Conservation (phyloP, 2,888 invertebrate species). For the Plusia festucae region DNA sequence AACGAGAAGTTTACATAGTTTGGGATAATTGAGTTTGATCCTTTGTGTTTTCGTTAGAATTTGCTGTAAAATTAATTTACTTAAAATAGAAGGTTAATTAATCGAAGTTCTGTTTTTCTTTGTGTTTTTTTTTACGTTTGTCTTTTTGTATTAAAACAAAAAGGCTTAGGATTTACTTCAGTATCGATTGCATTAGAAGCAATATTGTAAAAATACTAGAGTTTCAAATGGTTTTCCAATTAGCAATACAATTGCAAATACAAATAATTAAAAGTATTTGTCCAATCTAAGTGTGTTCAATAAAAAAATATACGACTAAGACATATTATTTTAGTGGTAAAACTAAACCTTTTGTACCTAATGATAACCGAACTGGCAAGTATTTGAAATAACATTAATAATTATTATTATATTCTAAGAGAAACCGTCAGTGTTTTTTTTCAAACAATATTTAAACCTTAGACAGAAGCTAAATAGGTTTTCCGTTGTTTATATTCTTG, state of each 20-base stretch:
- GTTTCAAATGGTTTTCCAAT: neutral
- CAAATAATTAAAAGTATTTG: neutral
- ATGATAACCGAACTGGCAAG: too few species aligned
- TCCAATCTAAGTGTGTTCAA: neutral
- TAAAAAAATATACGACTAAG: neutral
- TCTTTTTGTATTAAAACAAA: too few species aligned
- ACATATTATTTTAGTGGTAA: neutral
- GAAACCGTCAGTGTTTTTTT: too few species aligned
- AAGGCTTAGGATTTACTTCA: too few species aligned
- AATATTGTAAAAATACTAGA: neutral
- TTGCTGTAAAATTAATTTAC: neutral
- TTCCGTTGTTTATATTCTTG: too few species aligned
- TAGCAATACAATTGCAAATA: conserved; percentile 4
- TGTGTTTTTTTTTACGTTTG: too few species aligned
- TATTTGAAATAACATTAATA: too few species aligned
- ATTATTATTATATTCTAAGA: too few species aligned
- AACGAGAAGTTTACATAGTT: neutral
- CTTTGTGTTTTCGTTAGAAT: neutral
- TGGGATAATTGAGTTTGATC: neutral
- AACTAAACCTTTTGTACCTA: too few species aligned
- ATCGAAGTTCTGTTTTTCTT: too few species aligned
- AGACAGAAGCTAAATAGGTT: too few species aligned
- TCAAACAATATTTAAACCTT: too few species aligned
- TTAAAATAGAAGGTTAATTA: neutral
- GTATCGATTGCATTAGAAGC: neutral